Conservation (phyloP, 2,113 vertebrate species). For the Polyodon spathula region DNA sequence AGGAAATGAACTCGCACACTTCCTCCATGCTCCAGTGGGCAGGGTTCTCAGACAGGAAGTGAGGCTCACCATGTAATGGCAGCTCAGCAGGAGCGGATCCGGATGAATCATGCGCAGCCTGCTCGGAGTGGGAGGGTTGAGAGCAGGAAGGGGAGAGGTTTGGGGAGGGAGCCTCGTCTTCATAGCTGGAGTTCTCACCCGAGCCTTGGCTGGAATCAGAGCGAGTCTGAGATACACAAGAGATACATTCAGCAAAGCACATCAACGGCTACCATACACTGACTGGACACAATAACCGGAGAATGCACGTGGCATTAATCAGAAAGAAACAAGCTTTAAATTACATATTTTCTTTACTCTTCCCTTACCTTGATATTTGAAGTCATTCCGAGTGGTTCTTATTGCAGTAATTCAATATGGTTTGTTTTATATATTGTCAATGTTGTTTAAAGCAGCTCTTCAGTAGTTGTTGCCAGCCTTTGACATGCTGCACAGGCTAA, state of each 20-base stretch:
- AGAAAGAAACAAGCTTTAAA: accelerated
- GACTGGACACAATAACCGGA: too few relatives aligned
- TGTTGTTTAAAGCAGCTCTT: too few relatives aligned
- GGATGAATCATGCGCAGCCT: slow-evolving; percentile 18
- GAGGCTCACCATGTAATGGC: slow-evolving; percentile 66
- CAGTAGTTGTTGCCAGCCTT: too few relatives aligned
- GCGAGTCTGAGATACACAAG: slow-evolving; percentile 54
- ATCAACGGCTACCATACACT: too few relatives aligned
- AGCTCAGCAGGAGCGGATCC: slow-evolving; percentile 66
- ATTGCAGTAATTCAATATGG: too few relatives aligned
- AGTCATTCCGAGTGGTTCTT: too few relatives aligned
- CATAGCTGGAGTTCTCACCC: slow-evolving; percentile 86
- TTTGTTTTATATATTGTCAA: too few relatives aligned
- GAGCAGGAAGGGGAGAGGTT: slow-evolving; percentile 73
- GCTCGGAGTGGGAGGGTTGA: slow-evolving; percentile 65
- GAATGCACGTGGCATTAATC: background rate
- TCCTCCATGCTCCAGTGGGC: slow-evolving; percentile 91
- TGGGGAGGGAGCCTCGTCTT: slow-evolving; percentile 78
- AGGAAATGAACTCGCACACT: slow-evolving; percentile 89
- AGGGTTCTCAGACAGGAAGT: slow-evolving; percentile 79
- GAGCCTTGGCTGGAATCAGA: slow-evolving; percentile 89
- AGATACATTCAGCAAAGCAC: background rate
- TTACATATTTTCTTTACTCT: too few relatives aligned
- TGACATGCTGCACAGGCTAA: too few relatives aligned
- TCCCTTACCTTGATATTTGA: too few relatives aligned